Conservation (phyloP, 2,888 invertebrate species). For the Orchestes rusci region DNA sequence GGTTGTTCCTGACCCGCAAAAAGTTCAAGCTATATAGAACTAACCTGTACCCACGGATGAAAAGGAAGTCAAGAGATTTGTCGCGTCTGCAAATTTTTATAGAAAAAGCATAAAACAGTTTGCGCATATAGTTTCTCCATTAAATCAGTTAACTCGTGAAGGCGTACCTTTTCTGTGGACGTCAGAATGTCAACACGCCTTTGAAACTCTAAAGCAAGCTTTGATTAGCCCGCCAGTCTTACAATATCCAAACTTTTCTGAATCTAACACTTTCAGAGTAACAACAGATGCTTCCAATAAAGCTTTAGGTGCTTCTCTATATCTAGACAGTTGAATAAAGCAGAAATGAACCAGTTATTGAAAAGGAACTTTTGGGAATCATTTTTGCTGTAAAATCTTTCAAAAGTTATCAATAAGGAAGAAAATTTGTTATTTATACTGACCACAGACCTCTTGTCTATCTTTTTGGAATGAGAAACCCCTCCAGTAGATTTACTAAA, state of each 20-base stretch:
- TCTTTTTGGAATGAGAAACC: background rate
- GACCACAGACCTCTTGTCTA: background rate
- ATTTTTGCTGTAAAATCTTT: background rate
- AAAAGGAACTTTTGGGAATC: background rate
- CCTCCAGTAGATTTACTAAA: background rate
- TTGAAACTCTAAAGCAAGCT: background rate
- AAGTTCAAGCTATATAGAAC: background rate
- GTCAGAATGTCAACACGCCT: background rate
- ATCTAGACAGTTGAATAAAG: background rate
- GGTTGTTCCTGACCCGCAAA: background rate
- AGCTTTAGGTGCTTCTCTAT: background rate
- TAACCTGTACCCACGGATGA: background rate
- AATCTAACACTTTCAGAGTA: background rate
- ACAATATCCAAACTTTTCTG: background rate
- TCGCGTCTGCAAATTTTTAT: background rate
- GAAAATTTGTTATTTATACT: background rate
- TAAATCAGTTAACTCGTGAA: background rate
- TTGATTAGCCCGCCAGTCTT: background rate
- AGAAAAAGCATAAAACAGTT: background rate
- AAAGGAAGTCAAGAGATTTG: background rate
- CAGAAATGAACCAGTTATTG: background rate
- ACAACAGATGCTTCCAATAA: background rate
- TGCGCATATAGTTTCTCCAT: background rate
- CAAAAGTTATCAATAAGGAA: background rate
- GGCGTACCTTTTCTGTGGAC: background rate